Percentiles rank a stretch among this genome's conserved stretches.
Evolutionary conservation across 2,888 invertebrate species (phyloP).

Genomic region (Tineola bisselliella): DNA sequence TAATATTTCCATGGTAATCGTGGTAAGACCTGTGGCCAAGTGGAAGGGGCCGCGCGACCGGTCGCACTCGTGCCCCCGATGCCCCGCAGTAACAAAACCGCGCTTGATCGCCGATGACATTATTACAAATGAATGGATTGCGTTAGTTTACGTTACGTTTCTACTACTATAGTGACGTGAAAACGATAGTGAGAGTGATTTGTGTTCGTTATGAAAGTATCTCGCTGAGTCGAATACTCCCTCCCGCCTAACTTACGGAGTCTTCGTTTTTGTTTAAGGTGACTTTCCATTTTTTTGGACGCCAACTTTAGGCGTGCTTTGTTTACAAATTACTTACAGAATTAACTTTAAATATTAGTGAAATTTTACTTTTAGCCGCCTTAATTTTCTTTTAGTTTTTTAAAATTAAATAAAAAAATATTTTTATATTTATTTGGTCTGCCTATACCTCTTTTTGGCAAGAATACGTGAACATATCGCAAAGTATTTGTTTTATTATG

Average conservation of each 20-base stretch:
- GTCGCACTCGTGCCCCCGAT: background rate
- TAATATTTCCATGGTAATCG: conserved; percentile 11
- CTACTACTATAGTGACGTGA: background rate
- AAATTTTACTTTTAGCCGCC: no score
- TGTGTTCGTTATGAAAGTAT: background rate
- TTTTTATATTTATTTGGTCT: no score
- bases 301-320: background rate
- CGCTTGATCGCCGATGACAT: background rate
- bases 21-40: background rate
- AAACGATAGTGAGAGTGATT: background rate
- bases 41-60: conserved; percentile 4
- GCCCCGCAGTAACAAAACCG: background rate
- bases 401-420: no score
- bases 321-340: background rate
- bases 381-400: no score
- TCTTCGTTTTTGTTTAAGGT: background rate
- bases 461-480: no score
- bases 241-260: background rate
- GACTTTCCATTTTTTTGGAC: background rate
- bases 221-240: background rate
- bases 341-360: background rate
- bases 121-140: background rate
- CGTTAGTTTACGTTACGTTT: conserved; percentile 1
- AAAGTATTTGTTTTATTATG: no score
- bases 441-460: no score